phyloP scores from a whole-genome alignment of 2,113 vertebrate genomes.

The Centrocercus urophasianus region DNA sequence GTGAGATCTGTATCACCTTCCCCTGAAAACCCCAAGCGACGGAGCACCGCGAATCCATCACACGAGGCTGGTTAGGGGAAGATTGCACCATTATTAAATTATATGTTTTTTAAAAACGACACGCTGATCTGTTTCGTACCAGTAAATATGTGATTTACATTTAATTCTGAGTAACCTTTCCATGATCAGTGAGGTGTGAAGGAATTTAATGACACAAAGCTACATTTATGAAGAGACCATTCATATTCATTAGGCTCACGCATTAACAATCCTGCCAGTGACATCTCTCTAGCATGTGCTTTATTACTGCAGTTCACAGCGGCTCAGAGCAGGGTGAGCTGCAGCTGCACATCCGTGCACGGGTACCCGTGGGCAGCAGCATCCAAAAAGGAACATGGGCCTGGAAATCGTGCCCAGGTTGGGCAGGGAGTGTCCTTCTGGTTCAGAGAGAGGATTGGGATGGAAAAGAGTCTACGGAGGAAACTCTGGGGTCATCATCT shows the following conservation, averaged over 20 bases:
- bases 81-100: slow-evolving; percentile 44
- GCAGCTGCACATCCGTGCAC: background rate
- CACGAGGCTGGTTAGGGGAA: background rate
- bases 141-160: slow-evolving; percentile 92
- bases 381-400: rapidly evolving
- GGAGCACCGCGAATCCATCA: background rate
- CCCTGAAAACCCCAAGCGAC: rapidly evolving
- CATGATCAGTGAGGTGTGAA: slow-evolving; percentile 81
- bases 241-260: slow-evolving; percentile 86
- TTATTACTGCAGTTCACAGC: slow-evolving; percentile 57
- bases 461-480: background rate
- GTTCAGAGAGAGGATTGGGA: background rate
- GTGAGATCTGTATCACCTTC: background rate
- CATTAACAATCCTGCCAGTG: slow-evolving; percentile 75
- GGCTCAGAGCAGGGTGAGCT: slow-evolving; percentile 27
- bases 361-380: rapidly evolving
- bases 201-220: slow-evolving; percentile 82
- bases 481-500: too few species aligned
- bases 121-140: slow-evolving; percentile 76
- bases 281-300: slow-evolving; percentile 51
- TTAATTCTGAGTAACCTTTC: slow-evolving; percentile 85
- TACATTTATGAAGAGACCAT: slow-evolving; percentile 80
- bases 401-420: rapidly evolving
- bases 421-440: rapidly evolving
- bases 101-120: slow-evolving; percentile 71